These are phyloP conservation scores for Lepidocyrtoides sp. DNA, from an alignment of 2,888 invertebrate species.

Conservation along the genomic window DNA sequence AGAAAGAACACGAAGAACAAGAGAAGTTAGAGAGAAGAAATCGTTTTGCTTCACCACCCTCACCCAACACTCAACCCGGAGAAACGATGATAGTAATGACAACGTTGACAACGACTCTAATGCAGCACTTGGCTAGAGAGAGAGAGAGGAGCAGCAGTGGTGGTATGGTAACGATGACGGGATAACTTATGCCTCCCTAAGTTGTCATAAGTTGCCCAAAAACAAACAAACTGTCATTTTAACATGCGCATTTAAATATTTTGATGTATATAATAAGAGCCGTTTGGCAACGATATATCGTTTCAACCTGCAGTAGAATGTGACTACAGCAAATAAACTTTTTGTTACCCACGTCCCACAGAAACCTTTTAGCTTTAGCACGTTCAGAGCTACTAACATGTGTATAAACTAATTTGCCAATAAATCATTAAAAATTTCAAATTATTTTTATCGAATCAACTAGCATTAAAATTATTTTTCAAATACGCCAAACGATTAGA, in stretches of 20 bases:
- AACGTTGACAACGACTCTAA: conserved; percentile 22
- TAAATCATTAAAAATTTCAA: too few species aligned
- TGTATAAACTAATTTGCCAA: too few species aligned
- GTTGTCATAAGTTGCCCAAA: conserved; percentile 56
- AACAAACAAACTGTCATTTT: conserved; percentile 75
- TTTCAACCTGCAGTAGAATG: too few species aligned
- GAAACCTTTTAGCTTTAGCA: too few species aligned
- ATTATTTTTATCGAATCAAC: too few species aligned
- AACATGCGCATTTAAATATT: conserved; percentile 64
- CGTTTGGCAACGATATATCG: conserved; percentile 24
- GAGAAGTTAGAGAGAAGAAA: not conserved
- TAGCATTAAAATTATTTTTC: too few species aligned
- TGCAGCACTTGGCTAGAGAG: not conserved
- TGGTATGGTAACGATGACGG: not conserved
- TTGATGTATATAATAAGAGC: conserved; percentile 52
- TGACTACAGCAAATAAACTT: too few species aligned
- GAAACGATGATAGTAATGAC: conserved; percentile 40
- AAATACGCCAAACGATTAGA: too few species aligned
- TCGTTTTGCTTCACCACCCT: conserved; percentile 43
- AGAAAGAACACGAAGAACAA: not conserved
- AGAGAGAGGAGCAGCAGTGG: too few species aligned
- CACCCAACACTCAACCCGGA: not conserved
- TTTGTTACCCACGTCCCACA: too few species aligned
- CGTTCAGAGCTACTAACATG: too few species aligned
- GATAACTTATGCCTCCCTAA: conserved; percentile 47